Evolutionary conservation across 2,888 invertebrate genomes (phyloP).

Genomic region (Phengaris alcon): DNA sequence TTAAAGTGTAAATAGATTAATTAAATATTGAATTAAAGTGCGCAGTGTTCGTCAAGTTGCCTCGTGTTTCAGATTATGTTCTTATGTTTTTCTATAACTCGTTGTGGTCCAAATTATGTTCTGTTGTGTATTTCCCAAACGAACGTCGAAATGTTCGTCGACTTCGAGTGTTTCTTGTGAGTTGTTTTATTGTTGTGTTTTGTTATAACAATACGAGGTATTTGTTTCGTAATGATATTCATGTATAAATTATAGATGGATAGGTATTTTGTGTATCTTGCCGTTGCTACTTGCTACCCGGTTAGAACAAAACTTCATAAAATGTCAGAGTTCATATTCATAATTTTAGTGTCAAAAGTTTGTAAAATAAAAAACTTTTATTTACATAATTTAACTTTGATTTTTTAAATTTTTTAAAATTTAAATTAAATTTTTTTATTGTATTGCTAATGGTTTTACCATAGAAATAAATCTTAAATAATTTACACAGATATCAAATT

Average conservation of each 20-base stretch:
- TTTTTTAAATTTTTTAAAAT: no score
- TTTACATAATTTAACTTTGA: background rate
- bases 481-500: background rate
- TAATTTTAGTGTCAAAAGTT: background rate
- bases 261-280: no score
- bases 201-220: background rate
- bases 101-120: constrained; percentile 32
- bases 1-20: no score
- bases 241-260: background rate
- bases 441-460: background rate
- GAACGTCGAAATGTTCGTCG: constrained; percentile 29
- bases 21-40: no score
- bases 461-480: background rate
- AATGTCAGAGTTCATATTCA: no score
- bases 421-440: no score
- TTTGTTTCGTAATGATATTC: background rate
- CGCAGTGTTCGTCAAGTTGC: background rate
- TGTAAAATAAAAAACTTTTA: background rate
- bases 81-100: background rate
- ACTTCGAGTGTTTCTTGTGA: constrained; percentile 37
- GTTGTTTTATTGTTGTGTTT: constrained; percentile 28
- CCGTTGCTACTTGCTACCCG: no score
- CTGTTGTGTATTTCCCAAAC: constrained; percentile 35
- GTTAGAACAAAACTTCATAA: no score
- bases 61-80: background rate